phyloP scores from a whole-genome alignment of 2,888 invertebrate species.

The Tridacna gigas region DNA sequence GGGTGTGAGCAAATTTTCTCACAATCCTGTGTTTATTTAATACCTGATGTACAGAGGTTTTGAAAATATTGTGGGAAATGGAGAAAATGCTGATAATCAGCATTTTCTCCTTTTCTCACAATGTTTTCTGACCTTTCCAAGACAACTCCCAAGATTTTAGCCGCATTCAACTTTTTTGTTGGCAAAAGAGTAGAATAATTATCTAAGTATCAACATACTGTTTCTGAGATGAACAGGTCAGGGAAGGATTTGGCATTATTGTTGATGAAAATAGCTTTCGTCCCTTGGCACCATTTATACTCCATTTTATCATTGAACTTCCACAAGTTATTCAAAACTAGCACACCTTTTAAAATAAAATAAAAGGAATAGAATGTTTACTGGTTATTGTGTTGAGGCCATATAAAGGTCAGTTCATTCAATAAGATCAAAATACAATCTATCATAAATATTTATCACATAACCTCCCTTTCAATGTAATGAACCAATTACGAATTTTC shows the following conservation, averaged over 20 bases:
- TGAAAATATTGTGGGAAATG: neutral
- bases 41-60: too few species aligned
- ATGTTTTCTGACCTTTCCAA: neutral
- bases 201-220: slow-evolving; percentile 21
- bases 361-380: too few species aligned
- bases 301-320: slow-evolving; percentile 47
- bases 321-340: slow-evolving; percentile 56
- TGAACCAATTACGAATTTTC: too few species aligned
- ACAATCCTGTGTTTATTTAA: too few species aligned
- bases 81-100: neutral
- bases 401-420: too few species aligned
- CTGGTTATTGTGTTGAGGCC: too few species aligned
- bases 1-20: too few species aligned
- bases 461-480: too few species aligned
- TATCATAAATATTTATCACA: too few species aligned
- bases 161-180: too few species aligned
- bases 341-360: slow-evolving; percentile 47
- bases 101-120: neutral
- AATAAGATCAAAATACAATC: too few species aligned
- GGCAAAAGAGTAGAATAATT: too few species aligned
- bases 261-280: slow-evolving; percentile 48
- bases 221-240: slow-evolving; percentile 41
- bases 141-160: neutral
- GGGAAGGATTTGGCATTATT: slow-evolving; percentile 55
- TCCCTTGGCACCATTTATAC: slow-evolving; percentile 52